Conservation (phyloP, 2,888 invertebrate species). For the Prosopocoilus inquinatus region DNA sequence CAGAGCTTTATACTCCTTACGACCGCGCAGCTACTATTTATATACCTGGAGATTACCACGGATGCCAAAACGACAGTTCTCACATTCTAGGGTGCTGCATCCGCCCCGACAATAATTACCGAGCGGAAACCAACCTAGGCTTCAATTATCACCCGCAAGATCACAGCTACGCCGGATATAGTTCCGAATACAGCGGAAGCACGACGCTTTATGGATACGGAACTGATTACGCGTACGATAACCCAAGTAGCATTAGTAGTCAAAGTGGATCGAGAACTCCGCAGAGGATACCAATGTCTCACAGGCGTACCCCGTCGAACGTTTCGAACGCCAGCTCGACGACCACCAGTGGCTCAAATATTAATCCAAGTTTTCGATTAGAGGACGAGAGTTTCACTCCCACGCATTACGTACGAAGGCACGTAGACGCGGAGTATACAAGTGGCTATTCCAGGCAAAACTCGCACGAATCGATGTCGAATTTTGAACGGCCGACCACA, state of each 20-base stretch:
- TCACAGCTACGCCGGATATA: slow-evolving; percentile 41
- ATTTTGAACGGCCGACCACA: slow-evolving; percentile 60
- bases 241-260: slow-evolving; percentile 55
- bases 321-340: slow-evolving; percentile 63
- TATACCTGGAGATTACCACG: slow-evolving; percentile 49
- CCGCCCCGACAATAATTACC: slow-evolving; percentile 34
- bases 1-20: slow-evolving; percentile 53
- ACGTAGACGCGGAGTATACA: slow-evolving; percentile 11
- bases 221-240: slow-evolving; percentile 58
- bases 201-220: slow-evolving; percentile 48
- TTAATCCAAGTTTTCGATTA: slow-evolving; percentile 63
- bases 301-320: slow-evolving; percentile 77
- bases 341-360: slow-evolving; percentile 57
- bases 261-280: slow-evolving; percentile 48
- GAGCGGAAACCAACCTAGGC: slow-evolving; percentile 33
- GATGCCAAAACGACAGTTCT: slow-evolving; percentile 40
- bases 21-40: slow-evolving; percentile 54
- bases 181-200: slow-evolving; percentile 47
- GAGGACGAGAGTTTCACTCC: slow-evolving; percentile 58
- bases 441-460: slow-evolving; percentile 48
- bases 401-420: slow-evolving; percentile 51
- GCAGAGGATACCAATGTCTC: slow-evolving; percentile 53
- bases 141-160: slow-evolving; percentile 40
- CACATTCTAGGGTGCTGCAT: slow-evolving; percentile 39
- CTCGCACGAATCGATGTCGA: slow-evolving; percentile 51